Base-by-base conservation (phyloP, 2,113 vertebrate genomes). In the Diglossa brunneiventris region DNA sequence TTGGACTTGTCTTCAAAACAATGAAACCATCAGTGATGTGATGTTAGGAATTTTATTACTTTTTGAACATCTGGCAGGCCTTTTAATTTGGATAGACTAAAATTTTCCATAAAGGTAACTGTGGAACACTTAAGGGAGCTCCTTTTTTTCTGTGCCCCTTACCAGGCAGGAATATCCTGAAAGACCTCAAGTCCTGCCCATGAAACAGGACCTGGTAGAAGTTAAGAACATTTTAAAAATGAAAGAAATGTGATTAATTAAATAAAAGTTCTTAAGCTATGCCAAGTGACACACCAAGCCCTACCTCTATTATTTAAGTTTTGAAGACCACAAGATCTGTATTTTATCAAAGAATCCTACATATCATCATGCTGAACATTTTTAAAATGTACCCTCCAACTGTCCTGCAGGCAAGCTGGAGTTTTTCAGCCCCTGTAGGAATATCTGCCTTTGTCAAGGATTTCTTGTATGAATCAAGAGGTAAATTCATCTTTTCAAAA, bases 11-110 rank as follows among this genome's bases (percentile, higher is more conserved):
- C 67, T 91, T 92, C 64, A 74, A 61, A 90, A 70, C 52, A 93
- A 53, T 86, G 64, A 94, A 96, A 86, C 55, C 44, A 89, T 80
- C 82, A 81, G 44, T 49, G 37, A 78, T 86, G 61, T 26, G 72
- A 78, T 81, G 61, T 63, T 70, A 64, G 55, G 56, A 90, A 78
- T 94, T 89, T 90, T 89, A 87, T 78, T 84, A 59, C 23, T 63
- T 90, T 88, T 91, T 83, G n/a, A 92, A 75, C 69, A 90, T 84
- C 92, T 94, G 88, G 44, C 56, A 84, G 33, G 64, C 30, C 49
- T 90, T 86, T 92, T 89, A 78, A 90, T 95, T 95, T 78, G 28
- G 20, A 80, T 63, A 70, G 50, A 72, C 49, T 75, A 75, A 78
- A 84, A 61, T 75, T 81, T 80, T 92, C 85, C 52, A 64, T 41